Percentiles rank a stretch among this genome's conserved stretches.
Evolutionary conservation across 2,888 invertebrate species (phyloP).

Genomic region (Orchestes rusci): DNA sequence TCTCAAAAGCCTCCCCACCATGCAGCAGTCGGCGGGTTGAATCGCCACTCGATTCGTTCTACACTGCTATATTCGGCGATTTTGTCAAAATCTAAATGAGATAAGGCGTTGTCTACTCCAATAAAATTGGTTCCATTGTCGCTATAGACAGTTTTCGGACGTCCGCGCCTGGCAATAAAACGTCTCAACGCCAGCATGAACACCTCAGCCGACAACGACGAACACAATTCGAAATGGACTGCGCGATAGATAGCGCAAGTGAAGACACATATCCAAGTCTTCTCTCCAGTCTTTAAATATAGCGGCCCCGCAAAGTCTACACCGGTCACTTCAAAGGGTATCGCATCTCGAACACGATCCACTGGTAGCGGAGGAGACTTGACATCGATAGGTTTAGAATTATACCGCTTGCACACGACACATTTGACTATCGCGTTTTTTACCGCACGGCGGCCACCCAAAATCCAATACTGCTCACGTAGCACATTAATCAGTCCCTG

Average conservation of each 20-base stretch:
- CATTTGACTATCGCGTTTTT: constrained; percentile 13
- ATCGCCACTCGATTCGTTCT: too few species aligned
- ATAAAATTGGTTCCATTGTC: constrained; percentile 16
- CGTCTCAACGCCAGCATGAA: constrained; percentile 25
- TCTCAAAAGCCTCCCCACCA: too few species aligned
- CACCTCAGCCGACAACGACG: constrained; percentile 21
- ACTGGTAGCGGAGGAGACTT: constrained; percentile 1
- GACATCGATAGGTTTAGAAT: too few species aligned
- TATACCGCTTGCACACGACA: background rate
- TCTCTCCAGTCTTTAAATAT: too few species aligned
- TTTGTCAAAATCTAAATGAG: background rate
- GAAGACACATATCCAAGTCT: constrained; percentile 18
- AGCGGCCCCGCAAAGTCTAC: too few species aligned
- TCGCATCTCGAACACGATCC: constrained; percentile 34
- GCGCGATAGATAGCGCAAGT: constrained; percentile 15
- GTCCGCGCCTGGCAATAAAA: constrained; percentile 8
- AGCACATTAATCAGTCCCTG: constrained; percentile 25
- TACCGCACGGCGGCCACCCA: too few species aligned
- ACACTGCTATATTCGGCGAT: too few species aligned
- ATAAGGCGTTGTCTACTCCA: background rate
- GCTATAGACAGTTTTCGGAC: constrained; percentile 9
- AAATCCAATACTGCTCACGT: too few species aligned
- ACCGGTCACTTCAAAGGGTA: too few species aligned
- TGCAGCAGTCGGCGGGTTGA: too few species aligned
- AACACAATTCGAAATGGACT: background rate